Base-by-base conservation (phyloP, 2,888 invertebrate species). In the Ormyrus pomaceus region DNA sequence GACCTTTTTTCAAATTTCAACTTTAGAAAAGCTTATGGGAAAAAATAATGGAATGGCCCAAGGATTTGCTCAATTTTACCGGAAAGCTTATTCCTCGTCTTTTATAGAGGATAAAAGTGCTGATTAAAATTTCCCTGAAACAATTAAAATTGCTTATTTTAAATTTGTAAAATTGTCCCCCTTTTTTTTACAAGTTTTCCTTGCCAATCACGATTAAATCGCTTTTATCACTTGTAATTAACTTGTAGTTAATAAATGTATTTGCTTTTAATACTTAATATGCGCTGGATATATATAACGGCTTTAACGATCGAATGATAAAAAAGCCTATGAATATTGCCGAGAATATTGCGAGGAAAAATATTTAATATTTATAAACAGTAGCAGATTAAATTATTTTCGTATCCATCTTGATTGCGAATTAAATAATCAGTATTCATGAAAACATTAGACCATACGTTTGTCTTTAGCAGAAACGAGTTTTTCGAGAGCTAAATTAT, bases 381-480 rank as follows among this genome's bases (percentile, higher is more conserved):
- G 65, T 74, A 74, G 56, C 65, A 10, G 74, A 75, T 75, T 66
- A 50, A 76, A 76, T 69, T 69, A 69, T 13, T 62, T 50, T 75
- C 66, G 11, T 19, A 75, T 66, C 10, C 6, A 59, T 75, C 74
- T 58, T 51, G 66, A 75, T 58, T 50, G 51, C 56, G 34, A 65
- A 74, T 7, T 58, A 34, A 59, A 61, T 61, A 48, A 59, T 71
- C 34, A 19, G 50, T 71, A 71, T 64, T 62, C 65, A 58, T 50
- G 50, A 74, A 56, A 58, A 50, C 64, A 6, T 74, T 61, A 50
- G 13, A 48, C 34, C 34, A 34, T 34, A 34, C 34, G 34, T 34
- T 34, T 34, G 34, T 34, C 34, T 34, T 34, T 34, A 34, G 34
- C 34, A 34, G 34, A 34, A 34, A 34, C 34, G 34, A 34, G 34